These are phyloP conservation scores for Crossocerus cetratus DNA, from an alignment of 2,888 invertebrate species.

Conservation along the genomic window DNA sequence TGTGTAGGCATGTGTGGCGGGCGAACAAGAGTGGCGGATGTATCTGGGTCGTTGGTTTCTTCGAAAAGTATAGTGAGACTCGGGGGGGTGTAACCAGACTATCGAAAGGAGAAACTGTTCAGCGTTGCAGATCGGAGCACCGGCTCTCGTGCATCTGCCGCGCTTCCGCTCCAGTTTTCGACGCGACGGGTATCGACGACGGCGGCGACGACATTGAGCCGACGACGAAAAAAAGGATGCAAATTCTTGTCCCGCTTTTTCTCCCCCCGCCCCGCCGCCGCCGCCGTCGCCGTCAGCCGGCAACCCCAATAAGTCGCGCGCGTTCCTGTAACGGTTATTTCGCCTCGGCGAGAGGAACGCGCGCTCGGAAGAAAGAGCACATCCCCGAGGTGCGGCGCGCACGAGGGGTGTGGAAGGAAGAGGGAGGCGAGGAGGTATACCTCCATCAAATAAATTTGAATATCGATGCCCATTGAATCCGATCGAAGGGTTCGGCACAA, in stretches of 20 bases:
- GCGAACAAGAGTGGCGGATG: constrained; percentile 43
- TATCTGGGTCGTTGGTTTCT: too few relatives aligned
- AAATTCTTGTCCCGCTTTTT: constrained; percentile 61
- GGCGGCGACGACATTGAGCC: constrained; percentile 22
- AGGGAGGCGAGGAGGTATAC: constrained; percentile 50
- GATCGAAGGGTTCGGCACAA: constrained; percentile 75
- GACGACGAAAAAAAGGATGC: constrained; percentile 59
- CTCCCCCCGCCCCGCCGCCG: too few relatives aligned
- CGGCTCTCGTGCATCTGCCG: constrained; percentile 54
- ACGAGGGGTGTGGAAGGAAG: constrained; percentile 37
- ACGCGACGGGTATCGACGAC: constrained; percentile 46
- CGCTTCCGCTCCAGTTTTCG: constrained; percentile 69
- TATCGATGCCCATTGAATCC: constrained; percentile 77
- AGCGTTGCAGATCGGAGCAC: constrained; percentile 41
- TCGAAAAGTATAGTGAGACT: too few relatives aligned
- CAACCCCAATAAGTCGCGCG: constrained; percentile 60
- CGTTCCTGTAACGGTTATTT: constrained; percentile 52
- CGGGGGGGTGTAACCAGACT: constrained; percentile 13
- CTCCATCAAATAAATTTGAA: constrained; percentile 77
- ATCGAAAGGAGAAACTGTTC: constrained; percentile 26
- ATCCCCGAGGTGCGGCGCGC: constrained; percentile 23
- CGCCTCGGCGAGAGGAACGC: constrained; percentile 16
- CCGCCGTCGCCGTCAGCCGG: constrained; percentile 47
- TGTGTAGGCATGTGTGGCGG: constrained; percentile 4
- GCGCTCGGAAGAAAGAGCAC: constrained; percentile 5